A percentile compares a stretch with the other conserved stretches of the same genome.
Evolutionary conservation across 2,797 vertebrate species (phyloP).

Genomic region (Morus bassanus): DNA sequence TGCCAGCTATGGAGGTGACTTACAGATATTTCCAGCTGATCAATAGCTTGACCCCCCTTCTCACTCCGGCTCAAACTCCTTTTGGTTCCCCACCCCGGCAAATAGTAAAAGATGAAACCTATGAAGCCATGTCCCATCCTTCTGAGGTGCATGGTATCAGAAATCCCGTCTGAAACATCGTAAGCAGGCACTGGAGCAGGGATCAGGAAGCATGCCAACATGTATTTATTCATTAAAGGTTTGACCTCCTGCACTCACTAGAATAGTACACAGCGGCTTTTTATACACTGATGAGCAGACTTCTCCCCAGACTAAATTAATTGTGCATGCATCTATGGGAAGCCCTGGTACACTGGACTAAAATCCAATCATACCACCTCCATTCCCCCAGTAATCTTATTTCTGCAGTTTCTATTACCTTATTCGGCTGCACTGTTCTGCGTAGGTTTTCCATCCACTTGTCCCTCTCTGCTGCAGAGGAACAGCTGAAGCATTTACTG

Average conservation of each 20-base stretch:
- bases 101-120: not conserved
- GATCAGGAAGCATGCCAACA: accelerated
- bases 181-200: not conserved
- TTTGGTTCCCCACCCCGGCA: too few species aligned
- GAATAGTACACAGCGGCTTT: not conserved
- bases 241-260: not conserved
- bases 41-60: not conserved
- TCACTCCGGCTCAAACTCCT: not conserved
- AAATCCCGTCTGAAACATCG: not conserved
- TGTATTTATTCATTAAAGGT: not conserved
- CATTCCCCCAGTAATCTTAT: not conserved
- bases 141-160: not conserved
- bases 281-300: not conserved
- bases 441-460: constrained; percentile 98
- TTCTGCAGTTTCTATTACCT: constrained; percentile 77
- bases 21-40: not conserved
- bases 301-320: constrained; percentile 36
- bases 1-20: not conserved
- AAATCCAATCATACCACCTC: constrained; percentile 32
- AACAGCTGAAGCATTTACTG: constrained; percentile 95
- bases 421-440: constrained; percentile 92
- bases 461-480: constrained; percentile 92
- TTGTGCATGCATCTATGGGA: not conserved
- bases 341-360: not conserved
- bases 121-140: not conserved